phyloP scores from a whole-genome alignment of 1,140 invertebrate genomes.

The Platyura marginata region DNA sequence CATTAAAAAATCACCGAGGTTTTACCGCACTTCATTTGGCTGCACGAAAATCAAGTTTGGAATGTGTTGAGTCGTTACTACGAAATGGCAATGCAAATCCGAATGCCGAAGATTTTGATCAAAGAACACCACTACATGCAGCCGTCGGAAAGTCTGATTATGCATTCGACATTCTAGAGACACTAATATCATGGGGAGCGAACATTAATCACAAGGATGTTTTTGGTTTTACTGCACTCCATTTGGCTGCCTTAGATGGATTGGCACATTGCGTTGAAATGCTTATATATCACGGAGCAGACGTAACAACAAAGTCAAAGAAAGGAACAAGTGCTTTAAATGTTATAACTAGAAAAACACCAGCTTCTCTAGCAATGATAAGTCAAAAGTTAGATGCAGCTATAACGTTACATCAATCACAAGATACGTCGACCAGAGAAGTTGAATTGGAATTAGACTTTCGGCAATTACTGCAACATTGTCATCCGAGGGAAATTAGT shows the following conservation, averaged over 20 bases:
- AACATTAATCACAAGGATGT: constrained; percentile 72
- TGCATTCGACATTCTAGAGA: constrained; percentile 56
- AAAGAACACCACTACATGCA: constrained; percentile 54
- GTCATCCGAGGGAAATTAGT: constrained; percentile 57
- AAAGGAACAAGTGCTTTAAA: constrained; percentile 65
- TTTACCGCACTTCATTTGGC: constrained; percentile 64
- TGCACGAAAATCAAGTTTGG: constrained; percentile 50
- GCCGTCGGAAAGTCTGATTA: constrained; percentile 55
- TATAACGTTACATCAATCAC: constrained; percentile 55
- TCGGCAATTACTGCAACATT: constrained; percentile 55
- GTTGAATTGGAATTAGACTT: constrained; percentile 67
- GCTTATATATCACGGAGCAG: constrained; percentile 63
- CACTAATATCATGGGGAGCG: constrained; percentile 53
- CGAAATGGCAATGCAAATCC: constrained; percentile 50
- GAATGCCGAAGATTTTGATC: constrained; percentile 56
- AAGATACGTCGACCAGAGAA: constrained; percentile 54
- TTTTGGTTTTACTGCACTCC: constrained; percentile 75
- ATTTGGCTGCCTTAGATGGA: constrained; percentile 69
- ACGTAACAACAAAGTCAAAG: constrained; percentile 65
- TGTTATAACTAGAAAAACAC: constrained; percentile 64
- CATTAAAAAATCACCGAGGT: constrained; percentile 47
- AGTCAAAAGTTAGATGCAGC: constrained; percentile 56
- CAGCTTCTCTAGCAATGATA: constrained; percentile 57
- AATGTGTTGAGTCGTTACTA: constrained; percentile 55
- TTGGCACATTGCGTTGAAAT: constrained; percentile 66